These are phyloP conservation scores for Brachionus sp. DNA, from an alignment of 1,140 invertebrate species.

Conservation along the genomic window DNA sequence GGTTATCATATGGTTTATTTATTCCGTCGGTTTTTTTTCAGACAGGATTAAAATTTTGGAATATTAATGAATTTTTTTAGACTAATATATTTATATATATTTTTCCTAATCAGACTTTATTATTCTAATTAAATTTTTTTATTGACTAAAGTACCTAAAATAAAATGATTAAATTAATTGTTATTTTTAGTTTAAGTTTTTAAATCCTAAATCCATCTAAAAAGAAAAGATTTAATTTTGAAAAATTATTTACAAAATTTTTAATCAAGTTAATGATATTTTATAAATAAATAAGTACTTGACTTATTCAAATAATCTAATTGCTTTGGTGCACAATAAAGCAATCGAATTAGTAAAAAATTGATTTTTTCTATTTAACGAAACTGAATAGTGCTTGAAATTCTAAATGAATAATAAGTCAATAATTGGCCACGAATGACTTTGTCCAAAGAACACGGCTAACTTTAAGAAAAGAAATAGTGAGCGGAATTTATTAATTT, in stretches of 20 bases:
- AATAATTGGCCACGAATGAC: not conserved
- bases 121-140: not conserved
- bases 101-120: not conserved
- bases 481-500: not conserved
- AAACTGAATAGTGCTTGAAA: not conserved
- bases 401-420: not conserved
- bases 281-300: not conserved
- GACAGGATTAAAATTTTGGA: constrained; percentile 2
- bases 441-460: not conserved
- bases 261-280: constrained; percentile 5
- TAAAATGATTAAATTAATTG: not conserved
- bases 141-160: not conserved
- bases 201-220: not conserved
- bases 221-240: not conserved
- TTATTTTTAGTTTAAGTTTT: not conserved
- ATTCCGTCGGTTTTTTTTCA: constrained; percentile 1
- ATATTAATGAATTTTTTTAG: not conserved
- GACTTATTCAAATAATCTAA: not conserved
- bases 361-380: not conserved
- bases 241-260: not conserved
- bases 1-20: not conserved
- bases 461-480: not conserved
- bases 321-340: not conserved
- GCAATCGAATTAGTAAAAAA: not conserved
- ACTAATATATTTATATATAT: not conserved